Percentiles rank a stretch among this genome's conserved stretches.
Conservation (phyloP, 1,140 invertebrate genomes). For the Drosophila littoralis region DNA sequence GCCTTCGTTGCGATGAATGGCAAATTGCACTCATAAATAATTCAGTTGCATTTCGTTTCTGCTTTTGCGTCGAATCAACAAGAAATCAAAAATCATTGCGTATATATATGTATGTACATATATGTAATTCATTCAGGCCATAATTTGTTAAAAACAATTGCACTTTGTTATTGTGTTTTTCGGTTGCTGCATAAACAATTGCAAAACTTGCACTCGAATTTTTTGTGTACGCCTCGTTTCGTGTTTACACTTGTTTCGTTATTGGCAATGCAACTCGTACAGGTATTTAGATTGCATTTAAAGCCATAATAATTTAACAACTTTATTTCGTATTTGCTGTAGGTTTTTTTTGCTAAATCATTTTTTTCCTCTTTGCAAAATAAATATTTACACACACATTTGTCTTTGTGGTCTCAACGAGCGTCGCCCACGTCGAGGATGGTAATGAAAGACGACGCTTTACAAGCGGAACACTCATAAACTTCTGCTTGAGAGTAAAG, state of each 20-base stretch:
- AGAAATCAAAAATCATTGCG: slow-evolving; percentile 14
- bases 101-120: background rate
- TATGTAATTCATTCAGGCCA: slow-evolving; percentile 12
- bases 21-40: slow-evolving; percentile 33
- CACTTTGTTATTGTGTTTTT: slow-evolving; percentile 19
- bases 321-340: slow-evolving; percentile 46
- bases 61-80: slow-evolving; percentile 9
- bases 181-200: slow-evolving; percentile 67
- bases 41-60: slow-evolving; percentile 30
- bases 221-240: background rate
- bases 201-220: slow-evolving; percentile 55
- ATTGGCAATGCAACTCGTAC: slow-evolving; percentile 24
- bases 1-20: slow-evolving; percentile 26
- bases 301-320: slow-evolving; percentile 58
- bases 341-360: slow-evolving; percentile 2
- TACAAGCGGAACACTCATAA: slow-evolving; percentile 34
- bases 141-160: slow-evolving; percentile 44
- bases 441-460: slow-evolving; percentile 32
- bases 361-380: slow-evolving; percentile 11
- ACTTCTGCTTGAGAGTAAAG: slow-evolving; percentile 48
- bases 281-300: slow-evolving; percentile 39
- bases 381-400: slow-evolving; percentile 56
- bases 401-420: slow-evolving; percentile 18
- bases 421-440: slow-evolving; percentile 49
- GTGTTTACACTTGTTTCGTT: slow-evolving; percentile 51